phyloP scores from a whole-genome alignment of 30 jellyfish, hydroid and myxozoan genomes.

The Cassiopea andromeda region DNA sequence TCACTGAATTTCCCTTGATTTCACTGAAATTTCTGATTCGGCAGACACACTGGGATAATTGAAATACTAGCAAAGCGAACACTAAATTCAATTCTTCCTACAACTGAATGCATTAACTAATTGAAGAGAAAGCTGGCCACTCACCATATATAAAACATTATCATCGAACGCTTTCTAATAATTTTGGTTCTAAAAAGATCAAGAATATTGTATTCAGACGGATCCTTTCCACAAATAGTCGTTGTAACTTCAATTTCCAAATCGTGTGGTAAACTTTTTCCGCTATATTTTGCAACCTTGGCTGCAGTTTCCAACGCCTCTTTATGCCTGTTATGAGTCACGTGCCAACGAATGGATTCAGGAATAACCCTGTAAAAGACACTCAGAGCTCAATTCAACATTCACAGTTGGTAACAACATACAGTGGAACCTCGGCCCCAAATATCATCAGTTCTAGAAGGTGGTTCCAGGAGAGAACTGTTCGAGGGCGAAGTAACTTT shows the following conservation, averaged over 20 bases:
- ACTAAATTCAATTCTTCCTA: neutral
- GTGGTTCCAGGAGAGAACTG: too few relatives aligned
- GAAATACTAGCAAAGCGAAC: too few relatives aligned
- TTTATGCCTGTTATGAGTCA: conserved; percentile 59
- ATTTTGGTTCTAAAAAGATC: conserved; percentile 69
- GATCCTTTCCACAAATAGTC: conserved; percentile 41
- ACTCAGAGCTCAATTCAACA: neutral
- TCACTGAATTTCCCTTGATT: too few relatives aligned
- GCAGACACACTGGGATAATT: too few relatives aligned
- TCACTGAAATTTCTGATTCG: too few relatives aligned
- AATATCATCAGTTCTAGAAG: too few relatives aligned
- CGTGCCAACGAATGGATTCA: conserved; percentile 92
- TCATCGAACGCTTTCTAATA: conserved; percentile 65
- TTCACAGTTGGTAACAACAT: too few relatives aligned
- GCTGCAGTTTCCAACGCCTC: conserved; percentile 69
- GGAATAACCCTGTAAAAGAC: conserved; percentile 70
- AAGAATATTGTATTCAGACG: conserved; percentile 53
- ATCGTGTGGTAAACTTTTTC: conserved; percentile 56
- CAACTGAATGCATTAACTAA: neutral
- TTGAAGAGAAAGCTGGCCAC: neutral
- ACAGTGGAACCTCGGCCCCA: too few relatives aligned
- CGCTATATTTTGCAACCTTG: conserved; percentile 61
- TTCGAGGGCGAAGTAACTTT: too few relatives aligned
- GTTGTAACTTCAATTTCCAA: conserved; percentile 59
- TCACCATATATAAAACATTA: conserved; percentile 87